Base-by-base conservation (phyloP, 2,113 vertebrate genomes). In the Boulengeromyrus knoepffleri region DNA sequence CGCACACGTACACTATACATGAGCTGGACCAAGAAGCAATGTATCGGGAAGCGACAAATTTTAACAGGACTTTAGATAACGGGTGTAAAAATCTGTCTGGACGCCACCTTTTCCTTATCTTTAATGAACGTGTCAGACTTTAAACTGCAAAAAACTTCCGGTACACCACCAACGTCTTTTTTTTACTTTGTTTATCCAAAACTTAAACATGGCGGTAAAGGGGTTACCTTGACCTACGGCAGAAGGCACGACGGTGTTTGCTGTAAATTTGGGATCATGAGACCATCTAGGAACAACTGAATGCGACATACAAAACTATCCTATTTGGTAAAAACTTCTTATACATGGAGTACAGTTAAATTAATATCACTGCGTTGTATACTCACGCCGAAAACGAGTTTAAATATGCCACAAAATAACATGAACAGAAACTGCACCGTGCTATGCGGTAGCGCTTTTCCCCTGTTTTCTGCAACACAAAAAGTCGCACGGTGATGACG, bases 381-480 rank as follows among this genome's bases (percentile, higher is more conserved):
- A 62, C 7, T 62, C 7, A n/a, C 24, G 24, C 8, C 56, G 21
- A 62, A 62, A n/a, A 56, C 53, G 19, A 56, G 5, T 58, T 58
- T 58, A 58, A 58, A 62, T 62, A n/a, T n/a, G 56, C 56, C 56
- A 62, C 24, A 62, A 62, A n/a, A n/a, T n/a, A 56, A 56, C 53
- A 56, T 5, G 5, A 21, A 58, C 21, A 24, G 21, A 58, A 58
- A 2, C 56, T 62, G 21, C 56, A n/a, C 24, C 8, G 56, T n/a
- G 56, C 7, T 62, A n/a, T 62, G 7, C 24, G 5, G 56, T 62
- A 62, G 8, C 24, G 56, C 24, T 9, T 58, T 62, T 3, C 24
- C 8, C 56, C 53, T 19, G 24, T 62, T 62, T n/a, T 62, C 24
- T 9, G 6, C 56, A 98, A 5, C 99, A 96, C 52, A 99, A 97